Conservation (phyloP, 2,113 vertebrate species). For the Gobius niger region DNA sequence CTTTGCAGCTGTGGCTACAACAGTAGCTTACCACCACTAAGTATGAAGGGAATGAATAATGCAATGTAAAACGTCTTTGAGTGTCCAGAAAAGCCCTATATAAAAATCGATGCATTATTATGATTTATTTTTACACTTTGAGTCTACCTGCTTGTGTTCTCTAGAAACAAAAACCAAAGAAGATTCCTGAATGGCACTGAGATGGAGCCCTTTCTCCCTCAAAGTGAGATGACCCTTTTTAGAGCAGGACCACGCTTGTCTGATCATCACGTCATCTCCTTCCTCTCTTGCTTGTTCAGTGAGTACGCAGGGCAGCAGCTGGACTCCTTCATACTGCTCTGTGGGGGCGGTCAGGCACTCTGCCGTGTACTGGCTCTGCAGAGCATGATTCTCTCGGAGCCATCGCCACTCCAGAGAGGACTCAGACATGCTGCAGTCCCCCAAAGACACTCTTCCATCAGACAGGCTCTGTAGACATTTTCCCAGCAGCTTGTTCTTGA, state of each 20-base stretch:
- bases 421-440: constrained; percentile 63
- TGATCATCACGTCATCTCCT: constrained; percentile 16
- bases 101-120: not conserved
- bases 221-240: constrained; percentile 83
- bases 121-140: not conserved
- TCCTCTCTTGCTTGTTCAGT: constrained; percentile 7
- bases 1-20: no score
- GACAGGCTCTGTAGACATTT: constrained; percentile 73
- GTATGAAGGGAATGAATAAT: no score
- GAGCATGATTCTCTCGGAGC: constrained; percentile 54
- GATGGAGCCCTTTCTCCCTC: constrained; percentile 71
- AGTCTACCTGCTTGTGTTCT: constrained; percentile 64
- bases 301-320: constrained; percentile 69
- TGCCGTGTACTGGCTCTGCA: constrained; percentile 67
- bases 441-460: constrained; percentile 62
- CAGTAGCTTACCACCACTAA: no score
- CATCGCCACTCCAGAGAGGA: constrained; percentile 75
- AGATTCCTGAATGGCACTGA: constrained; percentile 70
- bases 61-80: no score
- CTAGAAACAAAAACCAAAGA: constrained; percentile 78
- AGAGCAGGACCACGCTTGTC: constrained; percentile 83
- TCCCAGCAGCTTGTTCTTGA: constrained; percentile 78
- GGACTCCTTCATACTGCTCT: constrained; percentile 65
- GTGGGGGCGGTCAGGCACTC: constrained; percentile 75
- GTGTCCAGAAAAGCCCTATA: no score